Base-by-base conservation (phyloP, 2,888 invertebrate genomes). In the Lochmaea capreae region DNA sequence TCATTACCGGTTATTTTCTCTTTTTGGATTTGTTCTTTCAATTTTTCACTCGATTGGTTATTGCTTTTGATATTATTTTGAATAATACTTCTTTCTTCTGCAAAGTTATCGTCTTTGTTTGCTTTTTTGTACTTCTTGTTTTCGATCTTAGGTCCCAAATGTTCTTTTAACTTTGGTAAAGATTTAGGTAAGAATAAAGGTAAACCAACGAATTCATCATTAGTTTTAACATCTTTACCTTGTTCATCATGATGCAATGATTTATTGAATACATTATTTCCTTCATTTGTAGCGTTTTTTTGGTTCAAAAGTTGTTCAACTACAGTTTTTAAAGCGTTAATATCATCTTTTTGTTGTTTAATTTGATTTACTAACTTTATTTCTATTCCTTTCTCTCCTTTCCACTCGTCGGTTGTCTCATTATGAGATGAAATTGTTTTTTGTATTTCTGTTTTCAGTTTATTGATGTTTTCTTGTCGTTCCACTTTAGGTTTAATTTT, bases 321-420 rank as follows among this genome's bases (percentile, higher is more conserved):
- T 65, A 77, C 71, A 1, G 61, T 70, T 67, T 79, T 79, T n/a
- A 81, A 42, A 62, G 74, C 49, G 52, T 72, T 75, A 11, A 80
- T 57, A 69, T 81, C 77, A n/a, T 68, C 58, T 61, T 78, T 79
- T 63, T 83, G 82, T 16, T 72, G 74, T 49, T 73, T 79, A 26
- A 84, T 57, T 68, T 83, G 81, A 0, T 67, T 74, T 73, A 82
- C 81, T 26, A 84, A 59, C 12, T 73, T 63, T 16, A 73, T 66
- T 69, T 81, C 81, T 63, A 79, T 80, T 52, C 72, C 42, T 63
- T 76, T 79, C 66, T 82, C 80, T 14, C 74, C 54, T 4, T 71
- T 71, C 12, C 82, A 54, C 3, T 77, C 58, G 39, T 76, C 70
- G 65, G 67, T 78, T 2, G 81, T 82, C 77, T 80, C 65, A 62